These are phyloP conservation scores for Tanytarsus gracilentus DNA, from an alignment of 2,888 invertebrate species.

Conservation along the genomic window DNA sequence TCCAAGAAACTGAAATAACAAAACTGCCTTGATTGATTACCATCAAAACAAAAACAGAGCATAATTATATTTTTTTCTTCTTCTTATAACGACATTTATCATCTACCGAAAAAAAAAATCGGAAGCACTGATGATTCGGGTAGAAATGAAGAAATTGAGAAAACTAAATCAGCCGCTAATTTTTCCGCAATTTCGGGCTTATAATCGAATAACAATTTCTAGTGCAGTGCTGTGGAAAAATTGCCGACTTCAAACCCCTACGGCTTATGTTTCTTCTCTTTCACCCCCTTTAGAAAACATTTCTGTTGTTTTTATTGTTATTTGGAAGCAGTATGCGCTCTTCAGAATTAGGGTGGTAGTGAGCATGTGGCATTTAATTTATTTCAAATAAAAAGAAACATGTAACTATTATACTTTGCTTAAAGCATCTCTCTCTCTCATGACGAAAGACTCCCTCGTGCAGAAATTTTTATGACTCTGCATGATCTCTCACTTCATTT, in stretches of 20 bases:
- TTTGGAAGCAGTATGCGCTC: conserved; percentile 8
- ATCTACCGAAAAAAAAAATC: no score
- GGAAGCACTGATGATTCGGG: no score
- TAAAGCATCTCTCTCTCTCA: conserved; percentile 3
- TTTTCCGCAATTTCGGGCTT: conserved; percentile 45
- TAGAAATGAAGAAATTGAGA: no score
- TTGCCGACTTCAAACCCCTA: conserved; percentile 26
- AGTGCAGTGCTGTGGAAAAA: conserved; percentile 24
- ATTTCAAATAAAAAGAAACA: conserved; percentile 28
- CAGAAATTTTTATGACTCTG: conserved; percentile 28
- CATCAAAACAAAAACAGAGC: conserved; percentile 13
- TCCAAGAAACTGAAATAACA: conserved; percentile 8
- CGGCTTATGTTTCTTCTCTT: conserved; percentile 7
- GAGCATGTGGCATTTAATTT: conserved; percentile 30
- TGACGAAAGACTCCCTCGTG: conserved; percentile 15
- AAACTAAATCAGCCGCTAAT: conserved; percentile 43
- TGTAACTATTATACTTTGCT: conserved; percentile 22
- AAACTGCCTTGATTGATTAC: conserved; percentile 10
- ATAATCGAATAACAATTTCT: conserved; percentile 39
- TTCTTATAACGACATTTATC: no score
- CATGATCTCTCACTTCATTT: conserved; percentile 18
- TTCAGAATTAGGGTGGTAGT: conserved; percentile 27
- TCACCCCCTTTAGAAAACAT: background rate
- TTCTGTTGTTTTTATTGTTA: conserved; percentile 23
- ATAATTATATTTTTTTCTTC: background rate